Percentiles rank a stretch among this genome's conserved stretches.
Conservation (phyloP, 1,140 invertebrate species). For the Eriosoma lanigerum region DNA sequence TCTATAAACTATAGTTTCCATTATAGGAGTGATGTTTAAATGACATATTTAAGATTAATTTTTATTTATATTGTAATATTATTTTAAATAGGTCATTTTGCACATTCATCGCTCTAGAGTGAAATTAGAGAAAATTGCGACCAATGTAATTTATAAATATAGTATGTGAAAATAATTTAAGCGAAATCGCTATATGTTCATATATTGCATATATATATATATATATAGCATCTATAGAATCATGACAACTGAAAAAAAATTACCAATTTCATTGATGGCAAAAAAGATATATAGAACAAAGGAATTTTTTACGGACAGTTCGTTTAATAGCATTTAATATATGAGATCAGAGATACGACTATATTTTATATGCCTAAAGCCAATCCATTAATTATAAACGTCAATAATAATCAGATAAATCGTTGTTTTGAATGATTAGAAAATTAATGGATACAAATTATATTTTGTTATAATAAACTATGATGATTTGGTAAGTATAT, state of each 20-base stretch:
- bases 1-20: too few species aligned
- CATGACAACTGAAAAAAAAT: not conserved
- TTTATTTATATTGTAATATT: too few species aligned
- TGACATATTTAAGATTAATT: too few species aligned
- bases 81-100: too few species aligned
- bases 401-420: constrained; percentile 8
- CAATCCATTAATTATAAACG: not conserved
- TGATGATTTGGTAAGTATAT: too few species aligned
- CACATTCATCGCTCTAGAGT: not conserved
- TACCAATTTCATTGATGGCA: constrained; percentile 6
- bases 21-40: too few species aligned
- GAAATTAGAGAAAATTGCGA: not conserved
- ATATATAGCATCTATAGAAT: not conserved
- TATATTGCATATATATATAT: not conserved
- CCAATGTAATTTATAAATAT: not conserved
- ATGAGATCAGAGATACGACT: too few species aligned
- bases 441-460: not conserved
- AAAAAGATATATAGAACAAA: constrained; percentile 1
- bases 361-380: too few species aligned
- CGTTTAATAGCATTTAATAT: too few species aligned
- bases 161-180: not conserved
- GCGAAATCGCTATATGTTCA: not conserved
- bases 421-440: not conserved
- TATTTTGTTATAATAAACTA: not conserved
- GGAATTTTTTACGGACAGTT: not conserved